phyloP scores from a whole-genome alignment of 2,797 vertebrate genomes.

The Lagodon rhomboides region DNA sequence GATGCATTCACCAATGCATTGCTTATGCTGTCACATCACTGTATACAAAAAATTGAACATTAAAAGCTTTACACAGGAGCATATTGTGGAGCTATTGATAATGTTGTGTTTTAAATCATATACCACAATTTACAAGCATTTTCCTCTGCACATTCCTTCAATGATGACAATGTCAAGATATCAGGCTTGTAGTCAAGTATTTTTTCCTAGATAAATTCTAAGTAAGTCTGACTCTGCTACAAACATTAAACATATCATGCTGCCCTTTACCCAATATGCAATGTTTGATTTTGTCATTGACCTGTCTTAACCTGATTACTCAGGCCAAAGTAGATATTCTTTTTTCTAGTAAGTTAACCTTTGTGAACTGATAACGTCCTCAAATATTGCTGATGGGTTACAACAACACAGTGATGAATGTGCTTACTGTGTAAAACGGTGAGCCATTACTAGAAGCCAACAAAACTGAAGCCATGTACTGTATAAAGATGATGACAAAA shows the following conservation, averaged over 20 bases:
- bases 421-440: too few relatives aligned
- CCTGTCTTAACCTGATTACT: constrained; percentile 9
- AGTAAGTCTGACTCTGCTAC: background rate
- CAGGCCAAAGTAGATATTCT: constrained; percentile 26
- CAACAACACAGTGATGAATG: constrained; percentile 6
- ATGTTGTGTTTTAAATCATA: background rate
- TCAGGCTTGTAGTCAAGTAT: background rate
- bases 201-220: background rate
- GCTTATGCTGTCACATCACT: background rate
- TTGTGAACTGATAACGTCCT: constrained; percentile 36
- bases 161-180: background rate
- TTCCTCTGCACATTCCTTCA: background rate
- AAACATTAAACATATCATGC: too few relatives aligned
- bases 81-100: background rate
- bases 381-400: constrained; percentile 24
- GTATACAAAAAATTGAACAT: background rate
- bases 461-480: too few relatives aligned
- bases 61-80: background rate
- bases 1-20: too few relatives aligned
- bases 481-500: too few relatives aligned
- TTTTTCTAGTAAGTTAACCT: constrained; percentile 21
- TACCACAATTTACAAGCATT: background rate
- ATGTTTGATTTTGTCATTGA: constrained; percentile 36
- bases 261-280: constrained; percentile 45
- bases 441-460: too few relatives aligned